These are phyloP conservation scores for Micrastur ruficollis DNA, from an alignment of 2,797 vertebrate genomes.

Conservation along the genomic window DNA sequence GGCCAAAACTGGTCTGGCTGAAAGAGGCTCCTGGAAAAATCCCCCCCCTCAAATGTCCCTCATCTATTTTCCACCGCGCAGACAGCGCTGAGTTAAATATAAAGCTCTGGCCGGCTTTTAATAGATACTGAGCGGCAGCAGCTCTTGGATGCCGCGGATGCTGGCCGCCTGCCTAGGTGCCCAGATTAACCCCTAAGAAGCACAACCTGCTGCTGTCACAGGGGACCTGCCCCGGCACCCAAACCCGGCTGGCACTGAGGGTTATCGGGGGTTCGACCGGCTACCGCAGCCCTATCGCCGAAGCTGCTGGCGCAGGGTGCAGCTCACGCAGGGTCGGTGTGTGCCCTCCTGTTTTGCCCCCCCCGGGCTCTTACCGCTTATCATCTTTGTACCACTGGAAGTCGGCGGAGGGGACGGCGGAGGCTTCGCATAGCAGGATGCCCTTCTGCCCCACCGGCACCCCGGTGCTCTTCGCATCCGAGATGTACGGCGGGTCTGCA, in stretches of 20 bases:
- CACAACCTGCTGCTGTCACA: neutral
- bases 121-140: accelerated
- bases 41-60: neutral
- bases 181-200: neutral
- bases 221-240: neutral
- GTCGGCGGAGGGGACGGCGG: constrained; percentile 89
- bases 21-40: neutral
- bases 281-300: accelerated
- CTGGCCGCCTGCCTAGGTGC: neutral
- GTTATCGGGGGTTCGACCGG: accelerated
- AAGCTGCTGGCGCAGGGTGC: neutral
- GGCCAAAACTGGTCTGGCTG: neutral
- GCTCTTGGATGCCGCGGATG: neutral
- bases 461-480: constrained; percentile 86
- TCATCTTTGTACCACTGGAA: constrained; percentile 99
- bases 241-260: neutral
- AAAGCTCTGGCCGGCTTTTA: neutral
- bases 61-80: neutral
- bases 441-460: constrained; percentile 94
- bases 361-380: constrained; percentile 76
- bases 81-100: neutral
- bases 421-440: constrained; percentile 91
- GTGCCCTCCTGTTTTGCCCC: accelerated
- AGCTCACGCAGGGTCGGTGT: accelerated
- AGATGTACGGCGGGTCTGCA: constrained; percentile 91